Conservation (phyloP, 2,113 vertebrate genomes). For the Serinus canaria region DNA sequence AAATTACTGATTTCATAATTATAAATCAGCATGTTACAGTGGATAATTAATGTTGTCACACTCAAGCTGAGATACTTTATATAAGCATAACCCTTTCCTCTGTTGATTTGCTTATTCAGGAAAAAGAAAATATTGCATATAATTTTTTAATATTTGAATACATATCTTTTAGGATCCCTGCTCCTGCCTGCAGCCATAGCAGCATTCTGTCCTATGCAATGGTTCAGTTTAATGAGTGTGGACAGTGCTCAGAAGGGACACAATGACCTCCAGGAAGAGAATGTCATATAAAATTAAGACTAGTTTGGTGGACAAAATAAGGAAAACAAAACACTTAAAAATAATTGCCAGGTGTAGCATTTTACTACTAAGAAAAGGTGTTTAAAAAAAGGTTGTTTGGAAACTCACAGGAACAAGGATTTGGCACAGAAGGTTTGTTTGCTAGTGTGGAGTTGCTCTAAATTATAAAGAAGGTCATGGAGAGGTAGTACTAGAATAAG, state of each 20-base stretch:
- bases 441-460: background rate
- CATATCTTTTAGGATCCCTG: background rate
- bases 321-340: background rate
- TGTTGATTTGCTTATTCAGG: constrained; percentile 60
- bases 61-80: constrained; percentile 62
- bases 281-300: background rate
- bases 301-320: background rate
- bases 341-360: background rate
- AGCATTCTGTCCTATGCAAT: background rate
- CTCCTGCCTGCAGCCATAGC: constrained; percentile 12
- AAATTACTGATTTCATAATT: constrained; percentile 76
- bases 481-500: background rate
- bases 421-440: background rate
- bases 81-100: constrained; percentile 44
- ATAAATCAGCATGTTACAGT: constrained; percentile 62
- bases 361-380: background rate
- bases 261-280: background rate
- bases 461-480: background rate
- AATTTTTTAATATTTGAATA: constrained; percentile 35
- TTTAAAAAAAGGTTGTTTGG: background rate
- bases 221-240: background rate
- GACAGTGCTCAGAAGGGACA: background rate
- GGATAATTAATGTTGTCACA: constrained; percentile 71
- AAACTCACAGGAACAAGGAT: background rate
- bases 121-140: constrained; percentile 56